Evolutionary conservation across 2,888 invertebrate genomes (phyloP).

Genomic region (Seira ritae): DNA sequence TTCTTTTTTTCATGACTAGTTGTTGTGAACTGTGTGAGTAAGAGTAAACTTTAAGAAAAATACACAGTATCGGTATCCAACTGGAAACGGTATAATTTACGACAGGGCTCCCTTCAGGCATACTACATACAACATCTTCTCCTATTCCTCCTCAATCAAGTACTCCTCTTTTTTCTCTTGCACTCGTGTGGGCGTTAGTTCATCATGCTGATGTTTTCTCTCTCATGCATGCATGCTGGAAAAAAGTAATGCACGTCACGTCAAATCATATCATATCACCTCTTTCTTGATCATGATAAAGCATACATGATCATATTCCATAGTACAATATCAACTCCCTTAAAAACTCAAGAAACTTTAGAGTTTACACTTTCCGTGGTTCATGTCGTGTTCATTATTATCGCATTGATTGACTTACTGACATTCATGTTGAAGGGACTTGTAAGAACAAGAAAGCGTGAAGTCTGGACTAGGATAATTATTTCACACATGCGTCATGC

Average conservation of each 20-base stretch:
- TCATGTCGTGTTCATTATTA: conserved; percentile 36
- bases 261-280: too few relatives aligned
- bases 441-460: too few relatives aligned
- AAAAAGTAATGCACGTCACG: too few relatives aligned
- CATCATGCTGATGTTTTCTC: background rate
- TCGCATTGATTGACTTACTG: conserved; percentile 40
- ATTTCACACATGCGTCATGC: too few relatives aligned
- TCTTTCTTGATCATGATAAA: too few relatives aligned
- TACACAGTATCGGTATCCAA: conserved; percentile 10
- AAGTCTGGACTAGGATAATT: too few relatives aligned
- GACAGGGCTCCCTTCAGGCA: conserved; percentile 42
- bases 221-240: too few relatives aligned
- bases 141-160: conserved; percentile 28
- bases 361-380: conserved; percentile 8
- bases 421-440: conserved; percentile 40
- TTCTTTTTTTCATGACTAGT: too few relatives aligned
- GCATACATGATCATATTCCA: too few relatives aligned
- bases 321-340: too few relatives aligned
- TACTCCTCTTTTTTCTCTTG: conserved; percentile 27
- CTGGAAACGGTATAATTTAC: conserved; percentile 33
- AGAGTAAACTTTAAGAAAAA: conserved; percentile 1
- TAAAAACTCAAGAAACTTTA: too few relatives aligned
- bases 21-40: background rate
- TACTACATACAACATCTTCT: too few relatives aligned
- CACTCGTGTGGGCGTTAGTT: conserved; percentile 28